A percentile compares a stretch with the other conserved stretches of the same genome.
These are phyloP conservation scores for Anarsia innoxiella DNA, from an alignment of 2,888 invertebrate species.

Conservation along the genomic window DNA sequence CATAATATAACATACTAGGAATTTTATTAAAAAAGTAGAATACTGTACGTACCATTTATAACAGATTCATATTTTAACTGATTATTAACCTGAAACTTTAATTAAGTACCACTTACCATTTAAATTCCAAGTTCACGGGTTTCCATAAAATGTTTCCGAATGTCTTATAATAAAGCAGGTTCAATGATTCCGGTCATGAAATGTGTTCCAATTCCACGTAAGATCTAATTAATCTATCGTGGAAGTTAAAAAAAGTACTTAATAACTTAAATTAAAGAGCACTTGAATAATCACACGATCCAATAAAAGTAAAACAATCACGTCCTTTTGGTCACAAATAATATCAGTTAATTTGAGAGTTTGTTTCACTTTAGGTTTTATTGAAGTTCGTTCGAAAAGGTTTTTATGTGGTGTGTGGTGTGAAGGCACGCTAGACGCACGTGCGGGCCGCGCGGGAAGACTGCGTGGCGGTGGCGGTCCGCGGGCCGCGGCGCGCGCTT, in stretches of 20 bases:
- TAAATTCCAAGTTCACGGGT: conserved; percentile 40
- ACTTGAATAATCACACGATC: conserved; percentile 48
- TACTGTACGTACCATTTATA: too few species aligned
- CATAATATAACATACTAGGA: too few species aligned
- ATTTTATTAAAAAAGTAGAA: too few species aligned
- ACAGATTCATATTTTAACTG: too few species aligned
- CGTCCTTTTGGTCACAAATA: conserved; percentile 33
- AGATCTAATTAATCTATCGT: conserved; percentile 61
- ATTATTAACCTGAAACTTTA: too few species aligned
- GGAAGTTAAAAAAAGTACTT: conserved; percentile 63
- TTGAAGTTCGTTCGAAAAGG: conserved; percentile 47
- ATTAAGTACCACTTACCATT: conserved; percentile 69
- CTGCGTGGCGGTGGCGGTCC: conserved; percentile 65
- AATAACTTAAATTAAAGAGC: conserved; percentile 56
- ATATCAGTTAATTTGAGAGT: conserved; percentile 35
- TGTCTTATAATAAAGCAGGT: conserved; percentile 32
- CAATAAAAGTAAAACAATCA: too few species aligned
- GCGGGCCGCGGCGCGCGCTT: conserved; percentile 38
- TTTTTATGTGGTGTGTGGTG: conserved; percentile 37
- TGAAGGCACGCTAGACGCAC: conserved; percentile 61
- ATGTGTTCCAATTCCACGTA: conserved; percentile 62
- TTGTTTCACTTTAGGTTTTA: conserved; percentile 41
- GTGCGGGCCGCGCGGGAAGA: conserved; percentile 73
- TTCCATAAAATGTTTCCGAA: conserved; percentile 48
- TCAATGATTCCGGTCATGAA: conserved; percentile 57